Evolutionary conservation across 2,888 invertebrate species (phyloP).

Genomic region (Cheilosia vulpina): DNA sequence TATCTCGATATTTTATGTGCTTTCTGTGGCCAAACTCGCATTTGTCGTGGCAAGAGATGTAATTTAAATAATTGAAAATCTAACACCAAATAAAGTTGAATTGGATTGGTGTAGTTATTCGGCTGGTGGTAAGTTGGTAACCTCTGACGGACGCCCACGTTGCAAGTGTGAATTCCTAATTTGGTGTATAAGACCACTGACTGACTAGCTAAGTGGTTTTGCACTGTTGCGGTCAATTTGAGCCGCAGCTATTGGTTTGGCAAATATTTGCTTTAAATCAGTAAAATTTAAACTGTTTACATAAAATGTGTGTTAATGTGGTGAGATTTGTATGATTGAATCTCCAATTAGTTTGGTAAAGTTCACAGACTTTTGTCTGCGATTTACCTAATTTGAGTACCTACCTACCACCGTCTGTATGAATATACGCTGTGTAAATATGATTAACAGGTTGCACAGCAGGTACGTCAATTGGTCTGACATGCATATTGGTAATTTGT

Average conservation of each 20-base stretch:
- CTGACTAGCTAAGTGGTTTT: slow-evolving; percentile 36
- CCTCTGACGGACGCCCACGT: slow-evolving; percentile 67
- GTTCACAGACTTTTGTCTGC: neutral
- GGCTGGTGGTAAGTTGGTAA: slow-evolving; percentile 34
- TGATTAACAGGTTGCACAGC: too few relatives aligned
- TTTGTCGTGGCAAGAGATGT: slow-evolving; percentile 47
- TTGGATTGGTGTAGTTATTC: slow-evolving; percentile 9
- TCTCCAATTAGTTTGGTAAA: neutral
- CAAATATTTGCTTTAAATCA: slow-evolving; percentile 36
- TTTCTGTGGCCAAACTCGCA: slow-evolving; percentile 32
- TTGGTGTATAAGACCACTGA: slow-evolving; percentile 56
- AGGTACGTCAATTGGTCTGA: too few relatives aligned
- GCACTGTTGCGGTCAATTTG: slow-evolving; percentile 33
- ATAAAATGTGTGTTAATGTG: slow-evolving; percentile 11
- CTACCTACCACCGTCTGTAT: too few relatives aligned
- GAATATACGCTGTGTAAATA: too few relatives aligned
- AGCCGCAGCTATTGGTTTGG: slow-evolving; percentile 33
- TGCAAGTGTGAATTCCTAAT: slow-evolving; percentile 54
- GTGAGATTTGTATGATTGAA: neutral
- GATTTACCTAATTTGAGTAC: too few relatives aligned
- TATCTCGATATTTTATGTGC: slow-evolving; percentile 44
- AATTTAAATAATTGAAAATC: slow-evolving; percentile 53
- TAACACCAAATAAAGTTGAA: slow-evolving; percentile 50
- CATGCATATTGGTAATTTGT: too few relatives aligned
- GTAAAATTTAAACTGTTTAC: slow-evolving; percentile 3